Base-by-base conservation (phyloP, 2,888 invertebrate species). In the Pollenia angustigena region DNA sequence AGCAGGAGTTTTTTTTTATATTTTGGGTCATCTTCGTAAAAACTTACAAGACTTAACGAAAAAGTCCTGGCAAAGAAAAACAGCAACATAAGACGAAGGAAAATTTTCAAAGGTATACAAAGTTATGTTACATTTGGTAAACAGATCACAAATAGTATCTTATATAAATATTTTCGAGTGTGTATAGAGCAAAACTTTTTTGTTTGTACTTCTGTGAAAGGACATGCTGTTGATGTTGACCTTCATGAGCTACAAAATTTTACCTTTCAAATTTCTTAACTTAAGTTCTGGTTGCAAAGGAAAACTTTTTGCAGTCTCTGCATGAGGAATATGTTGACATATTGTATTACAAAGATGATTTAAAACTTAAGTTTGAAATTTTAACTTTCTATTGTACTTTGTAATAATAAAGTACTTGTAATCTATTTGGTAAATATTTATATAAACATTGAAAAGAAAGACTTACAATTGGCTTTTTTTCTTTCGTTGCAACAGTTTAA, bases 341-440 rank as follows among this genome's bases (percentile, higher is more conserved):
- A 91, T 92, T 91, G 89, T 88, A 90, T 92, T 91, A 90, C 91
- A 90, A 71, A 72, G 79, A 11, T 68, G 87, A 75, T 78, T 56
- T 32, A 60, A 87, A 82, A 76, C 46, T 84, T 68, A 68, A 40
- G 68, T 68, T 60, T 60, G 6, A 80, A 74, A 82, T 69, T 82
- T 82, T 32, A 69, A 60, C 23, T 62, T 76, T 82, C n/a, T 62
- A 46, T 69, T 74, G 60, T 60, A 3, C 46, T 71, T 64, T 62
- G 11, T 50, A 78, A 71, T 71, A 71, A 58, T 44, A 72, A 79
- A 80, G 52, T 80, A 68, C 72, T 68, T 60, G 52, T 72, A 80
- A 84, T 80, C 50, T 62, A n/a, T 84, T 84, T 52, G 52, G 40
- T 64, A 80, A 84, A 79, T 52, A 64, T 66, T 54, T 66, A 56